phyloP scores from a whole-genome alignment of 2,113 vertebrate species.

The Plecotus auritus region DNA sequence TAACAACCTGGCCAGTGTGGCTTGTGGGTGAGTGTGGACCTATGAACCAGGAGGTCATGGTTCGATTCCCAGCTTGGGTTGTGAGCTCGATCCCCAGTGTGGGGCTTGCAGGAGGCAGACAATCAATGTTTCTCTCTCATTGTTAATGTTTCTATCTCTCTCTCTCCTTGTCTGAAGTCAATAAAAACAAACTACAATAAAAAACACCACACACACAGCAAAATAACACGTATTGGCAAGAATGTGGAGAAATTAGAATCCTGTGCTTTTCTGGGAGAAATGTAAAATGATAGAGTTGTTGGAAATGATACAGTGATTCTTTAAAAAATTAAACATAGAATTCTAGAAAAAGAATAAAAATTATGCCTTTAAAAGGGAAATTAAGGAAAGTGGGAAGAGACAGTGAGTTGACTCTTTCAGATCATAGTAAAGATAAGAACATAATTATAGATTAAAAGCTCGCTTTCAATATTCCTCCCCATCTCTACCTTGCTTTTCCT shows the following conservation, averaged over 20 bases:
- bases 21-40: no score
- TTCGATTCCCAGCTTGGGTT: no score
- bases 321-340: background rate
- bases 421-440: background rate
- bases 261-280: background rate
- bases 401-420: background rate
- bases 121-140: no score
- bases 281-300: background rate
- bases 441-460: background rate
- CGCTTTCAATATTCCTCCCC: background rate
- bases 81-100: no score
- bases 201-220: background rate
- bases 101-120: no score
- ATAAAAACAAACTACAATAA: no score
- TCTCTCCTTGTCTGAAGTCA: no score
- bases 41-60: no score
- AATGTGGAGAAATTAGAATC: background rate
- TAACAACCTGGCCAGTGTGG: no score
- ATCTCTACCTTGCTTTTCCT: background rate
- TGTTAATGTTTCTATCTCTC: no score
- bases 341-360: background rate
- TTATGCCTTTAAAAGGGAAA: background rate
- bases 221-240: background rate
- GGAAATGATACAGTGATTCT: background rate
- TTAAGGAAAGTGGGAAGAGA: background rate